These are phyloP conservation scores for Sinohyriopsis cumingii DNA, from an alignment of 2,888 invertebrate species.

Conservation along the genomic window DNA sequence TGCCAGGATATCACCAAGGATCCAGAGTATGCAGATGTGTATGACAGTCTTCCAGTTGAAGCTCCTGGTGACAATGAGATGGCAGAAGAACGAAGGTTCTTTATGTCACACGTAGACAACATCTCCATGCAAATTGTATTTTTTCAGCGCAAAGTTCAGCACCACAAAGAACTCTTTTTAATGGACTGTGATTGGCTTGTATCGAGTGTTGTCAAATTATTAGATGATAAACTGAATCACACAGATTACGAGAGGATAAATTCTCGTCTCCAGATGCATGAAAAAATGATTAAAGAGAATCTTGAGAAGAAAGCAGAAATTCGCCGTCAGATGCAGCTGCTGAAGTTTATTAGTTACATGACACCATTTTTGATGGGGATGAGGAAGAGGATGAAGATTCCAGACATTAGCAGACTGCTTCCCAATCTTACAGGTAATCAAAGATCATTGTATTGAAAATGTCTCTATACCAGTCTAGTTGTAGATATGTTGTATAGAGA, in stretches of 20 bases:
- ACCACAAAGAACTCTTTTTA: slow-evolving; percentile 63
- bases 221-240: slow-evolving; percentile 65
- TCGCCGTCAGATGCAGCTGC: slow-evolving; percentile 59
- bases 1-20: slow-evolving; percentile 67
- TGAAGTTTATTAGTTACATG: slow-evolving; percentile 69
- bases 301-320: slow-evolving; percentile 63
- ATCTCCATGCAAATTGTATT: slow-evolving; percentile 66
- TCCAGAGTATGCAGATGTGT: slow-evolving; percentile 60
- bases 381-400: slow-evolving; percentile 71
- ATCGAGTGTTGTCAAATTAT: slow-evolving; percentile 59
- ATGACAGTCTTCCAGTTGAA: slow-evolving; percentile 61
- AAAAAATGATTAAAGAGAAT: slow-evolving; percentile 62
- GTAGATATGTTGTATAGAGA: too few relatives aligned
- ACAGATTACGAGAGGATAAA: slow-evolving; percentile 68
- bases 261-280: slow-evolving; percentile 68
- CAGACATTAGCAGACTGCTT: slow-evolving; percentile 62
- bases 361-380: slow-evolving; percentile 69
- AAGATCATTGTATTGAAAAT: too few relatives aligned
- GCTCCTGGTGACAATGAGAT: slow-evolving; percentile 60
- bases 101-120: slow-evolving; percentile 66
- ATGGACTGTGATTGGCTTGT: slow-evolving; percentile 66
- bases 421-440: slow-evolving; percentile 62
- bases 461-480: too few relatives aligned
- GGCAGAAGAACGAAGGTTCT: slow-evolving; percentile 64
- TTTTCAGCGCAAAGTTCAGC: slow-evolving; percentile 56